Percentiles rank a stretch among this genome's conserved stretches.
Evolutionary conservation across 2,113 vertebrate genomes (phyloP).

Genomic region (Dasypus novemcinctus): DNA sequence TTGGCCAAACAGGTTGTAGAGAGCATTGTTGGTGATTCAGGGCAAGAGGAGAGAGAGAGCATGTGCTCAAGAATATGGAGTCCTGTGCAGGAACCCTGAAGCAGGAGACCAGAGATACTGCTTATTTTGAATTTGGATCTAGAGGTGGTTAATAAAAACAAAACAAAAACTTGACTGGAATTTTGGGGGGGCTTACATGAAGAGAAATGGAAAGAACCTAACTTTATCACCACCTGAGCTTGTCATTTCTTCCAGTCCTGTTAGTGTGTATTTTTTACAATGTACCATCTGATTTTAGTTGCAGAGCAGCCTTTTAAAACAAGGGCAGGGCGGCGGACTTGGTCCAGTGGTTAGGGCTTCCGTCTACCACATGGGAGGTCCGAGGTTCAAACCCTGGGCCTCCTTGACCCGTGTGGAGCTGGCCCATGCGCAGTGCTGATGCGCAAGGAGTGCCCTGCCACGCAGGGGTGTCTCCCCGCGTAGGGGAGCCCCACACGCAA

Average conservation of each 20-base stretch:
- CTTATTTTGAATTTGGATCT: background rate
- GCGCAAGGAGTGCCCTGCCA: no score
- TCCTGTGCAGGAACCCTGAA: background rate
- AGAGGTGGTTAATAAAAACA: background rate
- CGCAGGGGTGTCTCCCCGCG: no score
- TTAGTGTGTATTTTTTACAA: background rate
- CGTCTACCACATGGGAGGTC: no score
- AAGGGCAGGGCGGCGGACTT: background rate
- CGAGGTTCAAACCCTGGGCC: no score
- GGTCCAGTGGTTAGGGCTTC: no score
- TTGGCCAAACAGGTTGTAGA: background rate
- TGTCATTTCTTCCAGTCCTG: background rate
- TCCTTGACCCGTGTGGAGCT: no score
- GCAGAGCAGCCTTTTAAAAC: background rate
- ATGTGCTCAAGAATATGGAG: background rate
- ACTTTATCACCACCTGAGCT: background rate
- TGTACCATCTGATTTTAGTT: background rate
- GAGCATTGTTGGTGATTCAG: background rate
- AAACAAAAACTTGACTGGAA: background rate
- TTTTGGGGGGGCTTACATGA: background rate
- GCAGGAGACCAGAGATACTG: background rate
- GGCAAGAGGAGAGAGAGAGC: background rate
- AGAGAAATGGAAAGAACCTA: conserved; percentile 17
- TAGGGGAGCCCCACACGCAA: no score
- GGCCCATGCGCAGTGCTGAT: no score